Evolutionary conservation across 2,797 vertebrate species (phyloP).

Genomic region (Sebastes oblongus): DNA sequence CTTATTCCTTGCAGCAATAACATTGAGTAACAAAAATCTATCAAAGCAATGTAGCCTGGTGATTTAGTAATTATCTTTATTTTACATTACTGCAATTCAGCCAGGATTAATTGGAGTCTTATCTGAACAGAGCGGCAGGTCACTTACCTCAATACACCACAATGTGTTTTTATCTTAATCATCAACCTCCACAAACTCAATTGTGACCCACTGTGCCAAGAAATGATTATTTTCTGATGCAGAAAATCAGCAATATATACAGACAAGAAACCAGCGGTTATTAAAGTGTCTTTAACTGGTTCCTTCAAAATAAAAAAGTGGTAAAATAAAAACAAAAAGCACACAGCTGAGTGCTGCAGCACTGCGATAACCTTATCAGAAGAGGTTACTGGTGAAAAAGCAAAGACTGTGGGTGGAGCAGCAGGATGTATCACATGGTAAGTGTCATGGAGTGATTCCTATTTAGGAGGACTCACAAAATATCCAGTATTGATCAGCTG

Average conservation of each 20-base stretch:
- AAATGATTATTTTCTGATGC: slow-evolving; percentile 74
- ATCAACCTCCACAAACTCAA: slow-evolving; percentile 78
- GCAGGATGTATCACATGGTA: slow-evolving; percentile 35
- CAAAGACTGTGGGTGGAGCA: slow-evolving; percentile 13
- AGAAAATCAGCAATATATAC: slow-evolving; percentile 68
- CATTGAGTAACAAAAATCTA: slow-evolving; percentile 84
- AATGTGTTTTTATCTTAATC: slow-evolving; percentile 82
- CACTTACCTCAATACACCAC: slow-evolving; percentile 83
- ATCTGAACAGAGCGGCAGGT: slow-evolving; percentile 83
- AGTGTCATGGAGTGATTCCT: slow-evolving; percentile 60
- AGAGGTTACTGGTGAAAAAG: slow-evolving; percentile 32
- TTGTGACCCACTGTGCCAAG: slow-evolving; percentile 73
- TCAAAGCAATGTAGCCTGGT: slow-evolving; percentile 83
- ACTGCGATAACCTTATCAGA: slow-evolving; percentile 18
- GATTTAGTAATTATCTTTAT: slow-evolving; percentile 89
- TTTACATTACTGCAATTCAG: slow-evolving; percentile 83
- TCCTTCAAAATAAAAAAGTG: slow-evolving; percentile 53
- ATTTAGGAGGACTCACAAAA: slow-evolving; percentile 60
- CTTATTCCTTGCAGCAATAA: slow-evolving; percentile 84
- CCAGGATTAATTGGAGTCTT: slow-evolving; percentile 85
- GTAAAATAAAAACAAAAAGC: slow-evolving; percentile 16
- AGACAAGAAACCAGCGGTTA: slow-evolving; percentile 48
- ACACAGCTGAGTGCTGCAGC: neutral
- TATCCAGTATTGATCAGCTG: slow-evolving; percentile 74
- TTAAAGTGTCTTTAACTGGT: slow-evolving; percentile 50